Evolutionary conservation across 2,888 invertebrate species (phyloP).

Genomic region (Apamea crenata): DNA sequence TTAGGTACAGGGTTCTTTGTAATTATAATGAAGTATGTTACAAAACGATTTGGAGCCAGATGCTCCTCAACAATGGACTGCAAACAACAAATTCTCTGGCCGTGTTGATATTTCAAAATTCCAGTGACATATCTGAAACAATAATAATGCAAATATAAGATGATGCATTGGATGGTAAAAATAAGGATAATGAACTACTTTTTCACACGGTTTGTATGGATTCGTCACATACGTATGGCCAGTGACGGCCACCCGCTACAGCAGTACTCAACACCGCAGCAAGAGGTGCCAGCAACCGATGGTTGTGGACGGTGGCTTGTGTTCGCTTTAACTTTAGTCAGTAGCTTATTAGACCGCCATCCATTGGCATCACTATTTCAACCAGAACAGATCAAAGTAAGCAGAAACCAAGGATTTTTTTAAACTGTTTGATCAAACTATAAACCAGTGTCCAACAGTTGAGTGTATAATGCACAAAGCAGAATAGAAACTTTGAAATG

Average conservation of each 20-base stretch:
- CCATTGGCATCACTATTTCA: neutral
- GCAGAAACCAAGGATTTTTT: neutral
- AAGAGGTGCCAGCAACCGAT: neutral
- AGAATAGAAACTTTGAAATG: neutral
- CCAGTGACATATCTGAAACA: conserved; percentile 82
- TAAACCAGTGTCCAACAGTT: neutral
- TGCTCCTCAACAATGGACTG: neutral
- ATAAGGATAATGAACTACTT: no score
- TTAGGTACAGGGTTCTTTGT: neutral
- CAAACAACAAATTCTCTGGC: neutral
- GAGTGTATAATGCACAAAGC: neutral
- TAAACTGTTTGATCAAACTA: neutral
- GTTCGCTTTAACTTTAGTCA: neutral
- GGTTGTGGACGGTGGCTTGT: neutral
- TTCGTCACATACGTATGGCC: no score
- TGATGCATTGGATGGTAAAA: neutral
- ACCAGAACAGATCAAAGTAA: neutral
- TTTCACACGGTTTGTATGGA: no score
- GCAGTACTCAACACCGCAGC: no score
- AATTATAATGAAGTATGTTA: neutral
- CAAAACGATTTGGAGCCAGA: neutral
- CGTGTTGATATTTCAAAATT: conserved; percentile 72
- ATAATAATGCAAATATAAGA: conserved; percentile 18
- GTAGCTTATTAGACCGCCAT: no score
- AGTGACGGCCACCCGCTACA: no score